Evolutionary conservation across 2,113 vertebrate genomes (phyloP).

Genomic region (Colistium nudipinnis): DNA sequence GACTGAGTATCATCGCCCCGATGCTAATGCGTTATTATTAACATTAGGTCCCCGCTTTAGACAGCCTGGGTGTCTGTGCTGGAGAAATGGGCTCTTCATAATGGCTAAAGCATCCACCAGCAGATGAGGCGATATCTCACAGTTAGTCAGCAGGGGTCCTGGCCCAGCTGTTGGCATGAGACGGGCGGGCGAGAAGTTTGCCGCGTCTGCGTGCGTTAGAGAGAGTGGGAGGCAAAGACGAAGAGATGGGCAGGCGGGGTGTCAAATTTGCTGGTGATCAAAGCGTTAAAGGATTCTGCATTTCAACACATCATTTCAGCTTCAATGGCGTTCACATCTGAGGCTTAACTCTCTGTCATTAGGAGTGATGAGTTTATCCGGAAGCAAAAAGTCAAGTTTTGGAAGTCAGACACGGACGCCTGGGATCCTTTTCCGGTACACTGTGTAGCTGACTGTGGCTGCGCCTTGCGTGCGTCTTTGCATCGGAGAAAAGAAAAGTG

Average conservation of each 20-base stretch:
- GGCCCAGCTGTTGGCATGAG: slow-evolving; percentile 52
- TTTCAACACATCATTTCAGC: slow-evolving; percentile 33
- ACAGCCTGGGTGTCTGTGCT: slow-evolving; percentile 13
- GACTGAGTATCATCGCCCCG: slow-evolving; percentile 46
- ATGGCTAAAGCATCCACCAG: slow-evolving; percentile 50
- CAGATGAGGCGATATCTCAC: slow-evolving; percentile 64
- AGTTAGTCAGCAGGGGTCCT: slow-evolving; percentile 53
- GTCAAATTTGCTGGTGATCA: slow-evolving; percentile 17
- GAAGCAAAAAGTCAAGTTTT: slow-evolving; percentile 36
- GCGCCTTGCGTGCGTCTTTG: not conserved
- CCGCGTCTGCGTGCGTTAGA: not conserved
- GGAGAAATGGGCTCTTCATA: slow-evolving; percentile 47
- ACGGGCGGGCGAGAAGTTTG: slow-evolving; percentile 27
- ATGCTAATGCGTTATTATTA: slow-evolving; percentile 64
- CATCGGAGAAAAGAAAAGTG: not conserved
- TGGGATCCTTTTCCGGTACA: slow-evolving; percentile 17
- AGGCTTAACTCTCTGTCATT: slow-evolving; percentile 55
- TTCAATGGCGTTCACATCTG: slow-evolving; percentile 17
- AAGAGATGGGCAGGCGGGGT: not conserved
- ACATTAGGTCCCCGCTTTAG: slow-evolving; percentile 34
- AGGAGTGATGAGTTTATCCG: slow-evolving; percentile 38
- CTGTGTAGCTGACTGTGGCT: slow-evolving; percentile 31
- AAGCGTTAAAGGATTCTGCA: slow-evolving; percentile 10
- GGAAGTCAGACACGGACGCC: slow-evolving; percentile 31
- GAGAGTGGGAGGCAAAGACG: slow-evolving; percentile 6